A percentile compares a stretch with the other conserved stretches of the same genome.
Conservation (phyloP, 1,140 invertebrate genomes). For the Copidosoma floridanum region DNA sequence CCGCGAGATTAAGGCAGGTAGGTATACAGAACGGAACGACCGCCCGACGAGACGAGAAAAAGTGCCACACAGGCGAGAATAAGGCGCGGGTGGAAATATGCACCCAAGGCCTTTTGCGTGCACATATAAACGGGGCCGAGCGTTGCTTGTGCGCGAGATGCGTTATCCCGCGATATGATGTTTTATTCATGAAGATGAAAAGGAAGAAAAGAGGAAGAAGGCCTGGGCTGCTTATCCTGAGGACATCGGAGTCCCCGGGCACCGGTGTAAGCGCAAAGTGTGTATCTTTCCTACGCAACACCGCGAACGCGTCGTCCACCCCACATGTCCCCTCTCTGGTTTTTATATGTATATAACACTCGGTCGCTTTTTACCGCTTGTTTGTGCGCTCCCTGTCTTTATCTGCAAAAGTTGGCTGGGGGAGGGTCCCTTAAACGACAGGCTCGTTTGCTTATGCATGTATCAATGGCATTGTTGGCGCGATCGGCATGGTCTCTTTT, state of each 20-base stretch:
- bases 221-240: constrained; percentile 51
- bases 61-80: too few relatives aligned
- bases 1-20: too few relatives aligned
- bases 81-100: too few relatives aligned
- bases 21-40: too few relatives aligned
- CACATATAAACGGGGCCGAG: too few relatives aligned
- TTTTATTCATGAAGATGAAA: constrained; percentile 56
- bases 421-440: constrained; percentile 17
- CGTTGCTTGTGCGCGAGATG: constrained; percentile 45
- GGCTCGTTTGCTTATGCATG: constrained; percentile 19
- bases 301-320: too few relatives aligned
- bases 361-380: too few relatives aligned
- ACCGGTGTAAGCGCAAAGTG: constrained; percentile 22
- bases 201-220: constrained; percentile 55
- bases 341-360: too few relatives aligned
- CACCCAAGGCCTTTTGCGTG: constrained; percentile 11
- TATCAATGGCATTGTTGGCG: constrained; percentile 22
- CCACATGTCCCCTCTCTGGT: too few relatives aligned
- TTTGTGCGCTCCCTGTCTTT: constrained; percentile 1
- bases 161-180: constrained; percentile 57
- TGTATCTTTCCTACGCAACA: constrained; percentile 30
- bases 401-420: constrained; percentile 8
- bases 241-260: constrained; percentile 46
- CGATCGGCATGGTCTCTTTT: too few relatives aligned
- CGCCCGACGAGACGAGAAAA: too few relatives aligned